These are phyloP conservation scores for Melanotaenia parkinsoni DNA, from an alignment of 2,797 vertebrate species.

Conservation along the genomic window DNA sequence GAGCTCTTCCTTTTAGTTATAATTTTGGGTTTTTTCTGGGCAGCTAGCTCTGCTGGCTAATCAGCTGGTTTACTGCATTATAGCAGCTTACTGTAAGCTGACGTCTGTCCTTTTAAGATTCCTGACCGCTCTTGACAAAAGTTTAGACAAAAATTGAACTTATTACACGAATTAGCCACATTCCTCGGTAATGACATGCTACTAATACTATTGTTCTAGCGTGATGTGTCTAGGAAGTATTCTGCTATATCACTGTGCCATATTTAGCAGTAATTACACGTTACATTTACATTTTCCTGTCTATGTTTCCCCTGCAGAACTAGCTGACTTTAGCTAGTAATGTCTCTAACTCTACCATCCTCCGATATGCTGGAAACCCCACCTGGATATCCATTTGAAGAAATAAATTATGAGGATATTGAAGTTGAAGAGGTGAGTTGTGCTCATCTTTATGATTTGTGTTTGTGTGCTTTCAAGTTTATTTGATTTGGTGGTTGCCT, in stretches of 20 bases:
- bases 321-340: conserved; percentile 80
- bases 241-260: not conserved
- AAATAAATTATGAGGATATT: conserved; percentile 96
- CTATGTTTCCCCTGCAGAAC: conserved; percentile 41
- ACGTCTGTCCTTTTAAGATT: not conserved
- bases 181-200: not conserved
- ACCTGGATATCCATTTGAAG: conserved; percentile 94
- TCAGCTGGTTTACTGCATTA: conserved; percentile 28
- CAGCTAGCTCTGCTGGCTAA: conserved; percentile 24
- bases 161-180: not conserved
- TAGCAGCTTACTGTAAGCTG: conserved; percentile 21
- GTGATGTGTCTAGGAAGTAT: not conserved
- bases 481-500: not conserved
- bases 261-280: not conserved
- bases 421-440: conserved; percentile 94
- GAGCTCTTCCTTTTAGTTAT: not conserved
- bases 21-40: not conserved
- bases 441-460: not conserved
- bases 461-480: no score
- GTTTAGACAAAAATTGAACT: not conserved
- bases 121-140: conserved; percentile 20
- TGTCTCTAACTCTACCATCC: conserved; percentile 85
- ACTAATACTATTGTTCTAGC: not conserved
- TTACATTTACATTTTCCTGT: not conserved
- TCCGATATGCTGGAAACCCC: conserved; percentile 95